Evolutionary conservation across 2,888 invertebrate genomes (phyloP).

Genomic region (Galerucella pusilla): DNA sequence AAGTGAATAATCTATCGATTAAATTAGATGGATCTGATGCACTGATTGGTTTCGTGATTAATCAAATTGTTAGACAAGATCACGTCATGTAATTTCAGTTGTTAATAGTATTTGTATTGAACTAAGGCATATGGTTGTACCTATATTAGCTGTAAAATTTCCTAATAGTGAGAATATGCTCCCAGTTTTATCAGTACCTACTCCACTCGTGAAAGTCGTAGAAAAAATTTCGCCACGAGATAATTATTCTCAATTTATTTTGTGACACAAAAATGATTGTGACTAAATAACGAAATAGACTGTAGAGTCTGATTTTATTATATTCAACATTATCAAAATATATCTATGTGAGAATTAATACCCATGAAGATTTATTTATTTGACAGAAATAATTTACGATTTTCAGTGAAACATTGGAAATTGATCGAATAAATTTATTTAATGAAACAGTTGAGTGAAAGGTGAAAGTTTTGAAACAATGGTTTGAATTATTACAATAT

Average conservation of each 20-base stretch:
- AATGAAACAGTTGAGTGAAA: slow-evolving; percentile 7
- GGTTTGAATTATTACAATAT: slow-evolving; percentile 14
- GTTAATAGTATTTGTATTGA: not conserved
- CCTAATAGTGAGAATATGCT: no score
- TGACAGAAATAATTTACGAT: slow-evolving; percentile 15
- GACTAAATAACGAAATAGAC: no score
- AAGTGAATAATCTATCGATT: not conserved
- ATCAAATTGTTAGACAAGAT: not conserved
- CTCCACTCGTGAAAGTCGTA: no score
- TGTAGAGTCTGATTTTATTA: no score
- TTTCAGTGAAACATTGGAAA: slow-evolving; percentile 3
- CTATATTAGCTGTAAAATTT: not conserved
- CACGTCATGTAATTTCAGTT: not conserved
- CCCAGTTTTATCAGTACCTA: no score
- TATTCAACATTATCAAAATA: no score
- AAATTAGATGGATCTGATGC: not conserved
- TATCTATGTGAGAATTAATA: not conserved
- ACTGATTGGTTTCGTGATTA: not conserved
- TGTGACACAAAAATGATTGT: no score
- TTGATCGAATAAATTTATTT: slow-evolving; percentile 24
- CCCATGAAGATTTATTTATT: slow-evolving; percentile 22
- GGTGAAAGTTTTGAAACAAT: slow-evolving; percentile 21
- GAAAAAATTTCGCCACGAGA: no score
- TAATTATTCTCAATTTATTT: no score
- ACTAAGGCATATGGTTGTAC: not conserved